These are phyloP conservation scores for Lapara coniferarum DNA, from an alignment of 2,888 invertebrate genomes.

Conservation along the genomic window DNA sequence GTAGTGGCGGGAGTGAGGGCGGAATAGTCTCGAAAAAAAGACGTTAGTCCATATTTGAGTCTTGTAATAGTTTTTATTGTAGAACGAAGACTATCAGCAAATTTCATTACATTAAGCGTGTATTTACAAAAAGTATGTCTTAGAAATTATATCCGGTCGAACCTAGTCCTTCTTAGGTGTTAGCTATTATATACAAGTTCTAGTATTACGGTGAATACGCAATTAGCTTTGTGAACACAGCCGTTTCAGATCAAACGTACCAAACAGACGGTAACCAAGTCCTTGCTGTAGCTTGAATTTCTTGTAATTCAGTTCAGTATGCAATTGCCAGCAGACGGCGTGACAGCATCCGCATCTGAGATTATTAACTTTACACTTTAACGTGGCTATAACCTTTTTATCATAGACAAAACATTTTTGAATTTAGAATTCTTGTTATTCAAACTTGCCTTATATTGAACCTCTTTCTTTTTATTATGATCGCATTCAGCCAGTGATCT, in stretches of 20 bases:
- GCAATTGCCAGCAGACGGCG: conserved; percentile 1
- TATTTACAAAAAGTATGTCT: no score
- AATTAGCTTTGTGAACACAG: neutral
- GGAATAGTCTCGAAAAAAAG: no score
- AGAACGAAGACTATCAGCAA: no score
- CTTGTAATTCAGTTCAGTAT: conserved; percentile 18
- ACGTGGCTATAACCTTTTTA: neutral
- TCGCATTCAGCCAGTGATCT: neutral
- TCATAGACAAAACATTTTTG: neutral
- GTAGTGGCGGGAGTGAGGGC: no score
- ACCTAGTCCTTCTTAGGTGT: no score
- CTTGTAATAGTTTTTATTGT: no score
- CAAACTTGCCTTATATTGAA: neutral
- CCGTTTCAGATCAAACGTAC: neutral
- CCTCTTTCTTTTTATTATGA: neutral
- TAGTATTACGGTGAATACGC: neutral
- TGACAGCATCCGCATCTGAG: conserved; percentile 8
- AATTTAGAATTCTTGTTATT: neutral
- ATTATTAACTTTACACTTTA: conserved; percentile 14
- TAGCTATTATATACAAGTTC: no score
- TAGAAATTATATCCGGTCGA: no score
- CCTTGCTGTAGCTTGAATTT: conserved; percentile 11
- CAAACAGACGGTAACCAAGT: neutral
- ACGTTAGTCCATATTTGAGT: no score
- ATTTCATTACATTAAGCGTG: no score